Percentiles rank a stretch among this genome's conserved stretches.
Evolutionary conservation across 2,797 vertebrate species (phyloP).

Genomic region (Graptemys geographica): DNA sequence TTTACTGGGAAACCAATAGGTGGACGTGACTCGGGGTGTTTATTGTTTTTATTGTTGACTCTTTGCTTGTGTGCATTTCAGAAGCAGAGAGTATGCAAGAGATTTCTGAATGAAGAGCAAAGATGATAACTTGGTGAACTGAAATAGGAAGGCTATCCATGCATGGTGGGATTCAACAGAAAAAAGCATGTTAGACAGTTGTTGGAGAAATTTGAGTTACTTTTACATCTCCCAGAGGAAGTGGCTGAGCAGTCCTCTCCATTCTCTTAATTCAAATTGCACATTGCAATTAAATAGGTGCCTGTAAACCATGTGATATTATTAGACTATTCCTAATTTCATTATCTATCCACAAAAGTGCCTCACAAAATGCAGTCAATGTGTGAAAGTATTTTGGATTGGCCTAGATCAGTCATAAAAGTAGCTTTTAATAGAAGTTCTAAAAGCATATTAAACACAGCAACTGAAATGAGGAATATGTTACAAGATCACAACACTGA

Average conservation of each 20-base stretch:
- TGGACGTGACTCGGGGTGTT: background rate
- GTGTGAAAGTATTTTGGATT: background rate
- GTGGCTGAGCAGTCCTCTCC: background rate
- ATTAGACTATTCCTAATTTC: background rate
- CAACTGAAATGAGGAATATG: background rate
- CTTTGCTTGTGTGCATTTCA: background rate
- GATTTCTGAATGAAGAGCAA: too few relatives aligned
- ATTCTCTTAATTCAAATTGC: background rate
- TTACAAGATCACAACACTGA: background rate
- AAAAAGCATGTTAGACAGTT: background rate
- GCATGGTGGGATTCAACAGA: background rate
- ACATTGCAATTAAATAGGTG: background rate
- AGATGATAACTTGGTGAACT: too few relatives aligned
- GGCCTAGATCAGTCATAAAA: too few relatives aligned
- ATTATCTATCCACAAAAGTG: background rate
- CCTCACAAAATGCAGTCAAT: background rate
- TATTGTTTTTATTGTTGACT: background rate
- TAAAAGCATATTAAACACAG: background rate
- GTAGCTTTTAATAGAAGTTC: too few relatives aligned
- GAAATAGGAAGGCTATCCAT: background rate
- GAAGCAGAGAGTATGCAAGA: too few relatives aligned
- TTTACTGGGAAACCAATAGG: background rate
- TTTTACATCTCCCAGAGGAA: background rate
- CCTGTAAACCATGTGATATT: background rate
- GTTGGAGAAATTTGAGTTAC: background rate